Evolutionary conservation across 2,888 invertebrate genomes (phyloP).

Genomic region (Polydrusus cervinus): DNA sequence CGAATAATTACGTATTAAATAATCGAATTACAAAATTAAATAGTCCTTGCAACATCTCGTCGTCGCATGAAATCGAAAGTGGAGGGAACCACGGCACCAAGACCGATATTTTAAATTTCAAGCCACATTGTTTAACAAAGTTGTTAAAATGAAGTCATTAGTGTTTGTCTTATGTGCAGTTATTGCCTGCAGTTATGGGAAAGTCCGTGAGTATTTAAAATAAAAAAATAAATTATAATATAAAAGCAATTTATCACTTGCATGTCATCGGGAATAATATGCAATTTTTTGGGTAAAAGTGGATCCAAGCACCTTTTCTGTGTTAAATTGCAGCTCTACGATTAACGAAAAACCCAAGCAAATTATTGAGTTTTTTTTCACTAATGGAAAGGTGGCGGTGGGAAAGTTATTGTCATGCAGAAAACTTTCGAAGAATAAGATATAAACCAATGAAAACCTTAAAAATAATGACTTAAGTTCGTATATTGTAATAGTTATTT

Average conservation of each 20-base stretch:
- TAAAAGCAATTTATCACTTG: not conserved
- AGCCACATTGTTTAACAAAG: not conserved
- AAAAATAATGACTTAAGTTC: too few relatives aligned
- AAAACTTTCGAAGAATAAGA: too few relatives aligned
- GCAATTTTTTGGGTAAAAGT: too few relatives aligned
- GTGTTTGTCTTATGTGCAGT: conserved; percentile 31
- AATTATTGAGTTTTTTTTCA: too few relatives aligned
- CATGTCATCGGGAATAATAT: too few relatives aligned
- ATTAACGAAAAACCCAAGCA: too few relatives aligned
- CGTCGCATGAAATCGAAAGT: conserved; percentile 15
- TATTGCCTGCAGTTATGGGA: conserved; percentile 9
- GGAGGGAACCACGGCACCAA: not conserved
- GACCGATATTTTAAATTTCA: conserved; percentile 15
- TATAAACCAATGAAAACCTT: too few relatives aligned
- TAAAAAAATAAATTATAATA: not conserved
- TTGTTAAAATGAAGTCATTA: conserved; percentile 22
- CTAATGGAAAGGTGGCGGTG: too few relatives aligned
- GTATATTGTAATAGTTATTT: too few relatives aligned
- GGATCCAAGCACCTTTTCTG: too few relatives aligned
- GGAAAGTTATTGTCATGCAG: too few relatives aligned
- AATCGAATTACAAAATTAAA: not conserved
- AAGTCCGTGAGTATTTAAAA: conserved; percentile 35
- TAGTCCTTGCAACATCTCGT: not conserved
- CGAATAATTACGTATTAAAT: conserved; percentile 39
- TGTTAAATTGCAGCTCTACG: too few relatives aligned